Percentiles rank a stretch among this genome's conserved stretches.
These are phyloP conservation scores for Leptoclinus maculatus DNA, from an alignment of 2,797 vertebrate species.

Conservation along the genomic window DNA sequence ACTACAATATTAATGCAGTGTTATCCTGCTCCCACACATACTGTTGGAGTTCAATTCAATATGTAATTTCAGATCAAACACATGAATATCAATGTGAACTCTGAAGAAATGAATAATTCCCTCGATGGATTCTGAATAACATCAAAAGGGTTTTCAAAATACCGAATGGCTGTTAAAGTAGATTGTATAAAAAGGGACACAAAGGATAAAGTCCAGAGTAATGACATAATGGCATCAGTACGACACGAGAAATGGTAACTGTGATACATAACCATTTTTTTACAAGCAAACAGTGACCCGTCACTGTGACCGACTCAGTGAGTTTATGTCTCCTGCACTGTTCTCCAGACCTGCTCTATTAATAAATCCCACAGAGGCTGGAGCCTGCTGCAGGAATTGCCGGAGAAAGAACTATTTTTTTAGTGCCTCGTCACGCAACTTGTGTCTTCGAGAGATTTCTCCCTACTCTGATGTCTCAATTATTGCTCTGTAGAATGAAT, in stretches of 20 bases:
- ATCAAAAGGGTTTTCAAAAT: constrained; percentile 24
- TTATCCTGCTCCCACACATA: constrained; percentile 12
- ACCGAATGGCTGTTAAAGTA: neutral
- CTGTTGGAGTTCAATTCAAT: constrained; percentile 24
- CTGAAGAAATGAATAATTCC: constrained; percentile 9
- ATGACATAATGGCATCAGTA: constrained; percentile 3
- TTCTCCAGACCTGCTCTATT: constrained; percentile 71
- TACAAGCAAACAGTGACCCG: constrained; percentile 51
- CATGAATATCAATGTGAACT: constrained; percentile 24
- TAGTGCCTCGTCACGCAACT: constrained; percentile 79
- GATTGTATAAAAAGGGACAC: neutral
- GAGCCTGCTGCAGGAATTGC: constrained; percentile 55
- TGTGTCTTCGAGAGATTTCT: constrained; percentile 47
- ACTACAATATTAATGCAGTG: constrained; percentile 6
- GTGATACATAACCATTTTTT: constrained; percentile 40
- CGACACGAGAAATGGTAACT: constrained; percentile 11
- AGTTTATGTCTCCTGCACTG: constrained; percentile 56
- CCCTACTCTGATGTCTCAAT: constrained; percentile 30
- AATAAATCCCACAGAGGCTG: constrained; percentile 72
- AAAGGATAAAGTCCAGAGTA: neutral
- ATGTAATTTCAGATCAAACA: constrained; percentile 35
- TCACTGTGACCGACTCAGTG: constrained; percentile 20
- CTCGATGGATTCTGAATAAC: constrained; percentile 25
- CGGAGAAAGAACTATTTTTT: constrained; percentile 66
- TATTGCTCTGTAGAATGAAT: constrained; percentile 20